Evolutionary conservation across 2,113 vertebrate genomes (phyloP).

Genomic region (Apus apus): DNA sequence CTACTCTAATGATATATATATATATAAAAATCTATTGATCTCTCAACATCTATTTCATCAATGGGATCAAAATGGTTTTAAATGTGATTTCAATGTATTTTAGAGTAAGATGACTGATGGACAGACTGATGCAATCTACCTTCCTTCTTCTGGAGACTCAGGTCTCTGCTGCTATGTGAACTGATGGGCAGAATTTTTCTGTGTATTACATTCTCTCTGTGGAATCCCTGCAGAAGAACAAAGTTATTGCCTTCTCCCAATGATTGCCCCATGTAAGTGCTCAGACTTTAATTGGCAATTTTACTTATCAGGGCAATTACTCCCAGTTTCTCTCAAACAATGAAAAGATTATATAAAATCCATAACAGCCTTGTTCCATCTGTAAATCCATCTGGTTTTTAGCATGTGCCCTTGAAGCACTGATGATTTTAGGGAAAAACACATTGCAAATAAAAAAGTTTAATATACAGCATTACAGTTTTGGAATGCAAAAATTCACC

Average conservation of each 20-base stretch:
- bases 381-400: constrained; percentile 18
- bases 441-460: background rate
- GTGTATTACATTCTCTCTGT: background rate
- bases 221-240: background rate
- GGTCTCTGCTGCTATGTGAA: background rate
- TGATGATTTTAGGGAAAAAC: background rate
- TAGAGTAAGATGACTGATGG: background rate
- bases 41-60: background rate
- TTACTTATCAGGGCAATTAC: background rate
- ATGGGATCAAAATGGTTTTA: background rate
- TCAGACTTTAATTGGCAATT: constrained; percentile 1
- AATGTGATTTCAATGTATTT: background rate
- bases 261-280: background rate
- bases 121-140: background rate
- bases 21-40: background rate
- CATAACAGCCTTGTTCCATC: background rate
- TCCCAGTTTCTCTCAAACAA: background rate
- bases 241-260: background rate
- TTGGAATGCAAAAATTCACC: background rate
- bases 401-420: background rate
- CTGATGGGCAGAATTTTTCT: background rate
- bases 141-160: background rate
- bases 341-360: background rate
- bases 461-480: background rate
- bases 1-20: background rate